These are phyloP conservation scores for Abramis brama DNA, from an alignment of 2,113 vertebrate species.

Conservation along the genomic window DNA sequence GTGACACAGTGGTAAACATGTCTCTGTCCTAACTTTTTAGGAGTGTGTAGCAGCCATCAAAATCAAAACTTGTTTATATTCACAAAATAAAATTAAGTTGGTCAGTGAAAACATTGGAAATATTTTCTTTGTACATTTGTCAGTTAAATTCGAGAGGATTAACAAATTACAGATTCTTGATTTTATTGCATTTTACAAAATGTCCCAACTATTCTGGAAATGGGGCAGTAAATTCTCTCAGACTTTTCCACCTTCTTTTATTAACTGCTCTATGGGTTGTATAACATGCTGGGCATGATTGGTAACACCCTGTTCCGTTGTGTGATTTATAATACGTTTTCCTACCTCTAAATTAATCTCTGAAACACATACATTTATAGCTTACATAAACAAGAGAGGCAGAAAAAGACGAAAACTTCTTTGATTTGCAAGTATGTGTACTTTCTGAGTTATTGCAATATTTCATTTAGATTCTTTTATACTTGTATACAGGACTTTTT, in stretches of 20 bases:
- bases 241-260: background rate
- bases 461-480: background rate
- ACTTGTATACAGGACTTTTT: no score
- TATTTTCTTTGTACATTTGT: no score
- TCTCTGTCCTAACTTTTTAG: no score
- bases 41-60: no score
- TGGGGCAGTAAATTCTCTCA: background rate
- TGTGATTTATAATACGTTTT: conserved; percentile 13
- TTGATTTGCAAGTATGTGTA: background rate
- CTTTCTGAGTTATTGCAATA: background rate
- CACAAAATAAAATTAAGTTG: no score
- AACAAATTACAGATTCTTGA: no score
- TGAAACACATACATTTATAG: background rate
- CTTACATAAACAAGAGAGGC: background rate
- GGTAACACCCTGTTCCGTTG: background rate
- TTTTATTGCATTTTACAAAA: no score
- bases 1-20: no score
- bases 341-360: background rate
- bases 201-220: no score
- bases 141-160: no score
- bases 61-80: no score
- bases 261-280: background rate
- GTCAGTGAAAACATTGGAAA: no score
- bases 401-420: background rate
- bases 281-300: background rate